Percentiles rank a stretch among this genome's conserved stretches.
Evolutionary conservation across 2,888 invertebrate genomes (phyloP).

Genomic region (Escarpia spicata): DNA sequence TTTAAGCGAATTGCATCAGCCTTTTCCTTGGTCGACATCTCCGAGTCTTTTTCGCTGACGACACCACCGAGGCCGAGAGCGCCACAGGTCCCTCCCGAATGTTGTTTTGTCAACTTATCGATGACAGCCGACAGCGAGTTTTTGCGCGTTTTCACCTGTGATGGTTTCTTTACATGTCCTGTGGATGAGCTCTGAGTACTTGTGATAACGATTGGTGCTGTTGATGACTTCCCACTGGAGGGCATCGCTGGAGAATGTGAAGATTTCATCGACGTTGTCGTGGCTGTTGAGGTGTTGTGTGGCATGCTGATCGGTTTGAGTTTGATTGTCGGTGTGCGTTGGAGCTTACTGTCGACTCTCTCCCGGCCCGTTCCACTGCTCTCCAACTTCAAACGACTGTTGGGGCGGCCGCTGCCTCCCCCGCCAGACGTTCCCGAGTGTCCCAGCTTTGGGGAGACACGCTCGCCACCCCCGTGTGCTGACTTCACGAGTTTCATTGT

Average conservation of each 20-base stretch:
- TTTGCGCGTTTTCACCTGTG: conserved; percentile 40
- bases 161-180: not conserved
- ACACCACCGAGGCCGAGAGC: not conserved
- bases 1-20: conserved; percentile 39
- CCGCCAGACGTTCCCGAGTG: not conserved
- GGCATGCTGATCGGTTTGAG: conserved; percentile 77
- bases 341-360: conserved; percentile 54
- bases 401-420: not conserved
- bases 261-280: conserved; percentile 20
- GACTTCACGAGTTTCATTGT: conserved; percentile 22
- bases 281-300: conserved; percentile 29
- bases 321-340: conserved; percentile 57
- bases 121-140: conserved; percentile 74
- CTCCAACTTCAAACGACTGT: conserved; percentile 33
- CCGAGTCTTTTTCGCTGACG: conserved; percentile 14
- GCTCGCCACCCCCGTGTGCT: not conserved
- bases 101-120: conserved; percentile 76
- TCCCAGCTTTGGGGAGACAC: not conserved
- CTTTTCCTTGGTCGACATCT: conserved; percentile 27
- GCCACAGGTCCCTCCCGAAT: not conserved
- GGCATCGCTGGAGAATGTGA: conserved; percentile 28
- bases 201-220: not conserved
- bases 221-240: not conserved
- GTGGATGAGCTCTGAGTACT: conserved; percentile 5
- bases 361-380: conserved; percentile 26